phyloP scores from a whole-genome alignment of 2,888 invertebrate species.

The Leucophenga maculata region DNA sequence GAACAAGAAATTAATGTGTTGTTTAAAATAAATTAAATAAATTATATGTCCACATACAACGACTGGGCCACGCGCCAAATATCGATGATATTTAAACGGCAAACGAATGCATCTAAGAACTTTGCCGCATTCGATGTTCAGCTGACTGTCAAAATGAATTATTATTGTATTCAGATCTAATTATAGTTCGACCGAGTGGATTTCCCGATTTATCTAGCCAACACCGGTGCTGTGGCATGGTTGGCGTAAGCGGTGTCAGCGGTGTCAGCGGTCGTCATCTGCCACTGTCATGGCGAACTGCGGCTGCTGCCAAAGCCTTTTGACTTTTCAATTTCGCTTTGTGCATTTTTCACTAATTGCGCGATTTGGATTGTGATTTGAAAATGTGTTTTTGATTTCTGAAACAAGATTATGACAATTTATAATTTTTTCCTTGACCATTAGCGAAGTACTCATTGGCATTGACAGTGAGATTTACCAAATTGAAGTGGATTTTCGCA shows the following conservation, averaged over 20 bases:
- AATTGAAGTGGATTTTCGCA: not conserved
- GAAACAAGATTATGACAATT: not conserved
- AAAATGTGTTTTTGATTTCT: conserved; percentile 13
- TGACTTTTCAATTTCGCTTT: conserved; percentile 16
- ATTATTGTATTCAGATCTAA: not conserved
- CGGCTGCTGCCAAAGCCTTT: conserved; percentile 20
- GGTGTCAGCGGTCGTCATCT: not conserved
- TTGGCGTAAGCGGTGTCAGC: too few relatives aligned
- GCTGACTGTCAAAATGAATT: conserved; percentile 7
- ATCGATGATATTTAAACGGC: conserved; percentile 2
- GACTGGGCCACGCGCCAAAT: conserved; percentile 19
- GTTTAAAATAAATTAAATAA: not conserved
- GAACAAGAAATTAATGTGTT: not conserved
- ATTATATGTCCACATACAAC: conserved; percentile 3
- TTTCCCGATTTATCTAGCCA: conserved; percentile 22
- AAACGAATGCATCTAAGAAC: not conserved
- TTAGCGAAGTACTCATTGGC: not conserved
- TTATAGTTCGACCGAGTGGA: not conserved
- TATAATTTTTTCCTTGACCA: not conserved
- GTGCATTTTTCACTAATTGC: conserved; percentile 15
- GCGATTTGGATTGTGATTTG: conserved; percentile 3
- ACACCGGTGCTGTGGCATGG: not conserved
- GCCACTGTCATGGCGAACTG: not conserved
- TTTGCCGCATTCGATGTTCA: not conserved
- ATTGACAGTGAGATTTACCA: conserved; percentile 1